Evolutionary conservation across 2,888 invertebrate genomes (phyloP).

Genomic region (Morpho helenor): DNA sequence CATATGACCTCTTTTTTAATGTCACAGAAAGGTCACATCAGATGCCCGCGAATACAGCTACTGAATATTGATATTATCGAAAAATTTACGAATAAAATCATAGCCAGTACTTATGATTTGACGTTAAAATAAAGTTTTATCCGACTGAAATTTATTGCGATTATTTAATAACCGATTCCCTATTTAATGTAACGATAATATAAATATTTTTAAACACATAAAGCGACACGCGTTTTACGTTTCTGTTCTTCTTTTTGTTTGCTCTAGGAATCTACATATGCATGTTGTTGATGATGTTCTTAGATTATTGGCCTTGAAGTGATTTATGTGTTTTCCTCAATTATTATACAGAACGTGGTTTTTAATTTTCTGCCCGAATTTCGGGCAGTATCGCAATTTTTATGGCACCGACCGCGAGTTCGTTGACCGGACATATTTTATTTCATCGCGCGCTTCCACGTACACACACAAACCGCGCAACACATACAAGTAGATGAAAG

Average conservation of each 20-base stretch:
- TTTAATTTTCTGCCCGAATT: conserved; percentile 63
- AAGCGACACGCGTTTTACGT: too few species aligned
- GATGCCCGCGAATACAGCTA: too few species aligned
- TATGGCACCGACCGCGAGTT: conserved; percentile 75
- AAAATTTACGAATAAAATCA: too few species aligned
- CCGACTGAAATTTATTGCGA: too few species aligned
- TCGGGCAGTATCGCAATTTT: conserved; percentile 77
- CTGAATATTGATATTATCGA: too few species aligned
- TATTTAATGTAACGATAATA: too few species aligned
- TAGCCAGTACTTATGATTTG: too few species aligned
- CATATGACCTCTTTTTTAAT: too few species aligned
- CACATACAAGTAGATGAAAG: conserved; percentile 47
- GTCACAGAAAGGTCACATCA: too few species aligned
- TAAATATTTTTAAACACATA: too few species aligned
- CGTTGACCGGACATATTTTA: conserved; percentile 79
- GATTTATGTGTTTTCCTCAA: conserved; percentile 4
- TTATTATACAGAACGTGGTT: conserved; percentile 22
- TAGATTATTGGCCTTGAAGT: not conserved
- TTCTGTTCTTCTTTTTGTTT: not conserved
- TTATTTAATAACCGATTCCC: too few species aligned
- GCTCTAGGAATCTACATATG: conserved; percentile 2
- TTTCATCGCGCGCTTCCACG: conserved; percentile 79
- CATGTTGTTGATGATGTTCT: not conserved
- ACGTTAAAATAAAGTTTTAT: too few species aligned
- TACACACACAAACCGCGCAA: conserved; percentile 65